Evolutionary conservation across 2,888 invertebrate species (phyloP), one percentile per base, ranked within the genome.

Genomic region (Caenorhabditis doughertyi): DNA sequence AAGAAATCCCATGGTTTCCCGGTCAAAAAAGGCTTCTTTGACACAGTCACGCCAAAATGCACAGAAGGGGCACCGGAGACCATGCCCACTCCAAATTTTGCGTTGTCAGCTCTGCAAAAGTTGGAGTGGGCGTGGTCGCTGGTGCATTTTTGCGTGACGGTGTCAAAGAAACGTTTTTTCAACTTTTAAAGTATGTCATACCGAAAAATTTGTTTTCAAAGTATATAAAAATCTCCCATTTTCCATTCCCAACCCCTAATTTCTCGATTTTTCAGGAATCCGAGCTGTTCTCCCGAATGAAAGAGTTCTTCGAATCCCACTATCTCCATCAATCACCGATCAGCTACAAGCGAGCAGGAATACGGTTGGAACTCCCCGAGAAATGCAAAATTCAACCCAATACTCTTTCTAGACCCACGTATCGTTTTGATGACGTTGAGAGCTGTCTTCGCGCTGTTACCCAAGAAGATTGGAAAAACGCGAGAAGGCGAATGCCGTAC

Each of bases 181-280:
- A 9, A 35, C 9, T 5, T 7, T 5, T 35, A 35, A 9, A 35
- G 7, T 35, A 35, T 35, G 35, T 35, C 9, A n/a, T n/a, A n/a
- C 9, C 35, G 35, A 35, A 35, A 35, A 35, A 35, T 5, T 9
- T 35, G 35, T 7, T 35, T 35, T 9, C 7, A 35, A 35, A 35
- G 9, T 35, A 7, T 7, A 35, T 35, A 9, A 35, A 5, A 7
- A 35, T 35, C 9, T 35, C 5, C 35, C 35, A 35, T 9, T 5
- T 47, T 13, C 13, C 16, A 13, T 42, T 42, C 13, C 16, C 7
- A 42, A 42, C n/a, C n/a, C n/a, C n/a, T n/a, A n/a, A n/a, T n/a
- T n/a, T n/a, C n/a, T n/a, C n/a, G n/a, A n/a, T n/a, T n/a, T 71
- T 71, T 11, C 79, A 71, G 71, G 81, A 81, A 67, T 21, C 58